These are phyloP conservation scores for Spicauda simplicius DNA, from an alignment of 2,888 invertebrate genomes.

Conservation along the genomic window DNA sequence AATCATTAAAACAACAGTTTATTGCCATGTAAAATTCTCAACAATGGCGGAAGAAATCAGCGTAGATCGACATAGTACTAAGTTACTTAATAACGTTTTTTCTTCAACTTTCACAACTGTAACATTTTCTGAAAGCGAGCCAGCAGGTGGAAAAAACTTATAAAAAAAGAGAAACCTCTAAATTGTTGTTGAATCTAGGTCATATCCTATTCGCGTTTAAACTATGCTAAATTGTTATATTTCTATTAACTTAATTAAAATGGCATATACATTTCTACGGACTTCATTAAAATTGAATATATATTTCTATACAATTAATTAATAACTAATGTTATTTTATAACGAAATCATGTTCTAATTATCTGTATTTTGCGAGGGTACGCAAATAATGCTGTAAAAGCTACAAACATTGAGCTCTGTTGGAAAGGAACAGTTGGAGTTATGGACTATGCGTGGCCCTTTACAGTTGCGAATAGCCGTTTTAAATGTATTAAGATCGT, in stretches of 20 bases:
- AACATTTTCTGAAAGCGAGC: constrained; percentile 35
- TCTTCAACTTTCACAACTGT: constrained; percentile 37
- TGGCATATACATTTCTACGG: too few relatives aligned
- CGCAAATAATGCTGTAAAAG: too few relatives aligned
- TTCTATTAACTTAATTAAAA: not conserved
- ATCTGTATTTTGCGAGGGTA: too few relatives aligned
- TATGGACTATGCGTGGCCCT: too few relatives aligned
- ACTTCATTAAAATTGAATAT: too few relatives aligned
- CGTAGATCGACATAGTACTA: constrained; percentile 29
- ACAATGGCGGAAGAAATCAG: constrained; percentile 37
- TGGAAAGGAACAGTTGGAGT: too few relatives aligned
- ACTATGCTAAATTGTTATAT: constrained; percentile 2
- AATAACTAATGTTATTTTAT: too few relatives aligned
- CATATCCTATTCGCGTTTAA: constrained; percentile 11
- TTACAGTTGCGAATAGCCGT: too few relatives aligned
- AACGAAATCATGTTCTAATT: too few relatives aligned
- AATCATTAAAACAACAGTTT: constrained; percentile 33
- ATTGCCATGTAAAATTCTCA: constrained; percentile 31
- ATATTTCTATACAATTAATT: too few relatives aligned
- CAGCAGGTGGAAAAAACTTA: constrained; percentile 19
- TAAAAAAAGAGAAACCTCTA: constrained; percentile 31
- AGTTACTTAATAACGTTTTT: constrained; percentile 35
- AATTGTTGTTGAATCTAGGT: constrained; percentile 24
- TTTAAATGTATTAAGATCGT: too few relatives aligned
- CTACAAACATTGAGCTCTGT: too few relatives aligned